phyloP scores from a whole-genome alignment of 2,113 vertebrate genomes.

The Odocoileus hemionus region DNA sequence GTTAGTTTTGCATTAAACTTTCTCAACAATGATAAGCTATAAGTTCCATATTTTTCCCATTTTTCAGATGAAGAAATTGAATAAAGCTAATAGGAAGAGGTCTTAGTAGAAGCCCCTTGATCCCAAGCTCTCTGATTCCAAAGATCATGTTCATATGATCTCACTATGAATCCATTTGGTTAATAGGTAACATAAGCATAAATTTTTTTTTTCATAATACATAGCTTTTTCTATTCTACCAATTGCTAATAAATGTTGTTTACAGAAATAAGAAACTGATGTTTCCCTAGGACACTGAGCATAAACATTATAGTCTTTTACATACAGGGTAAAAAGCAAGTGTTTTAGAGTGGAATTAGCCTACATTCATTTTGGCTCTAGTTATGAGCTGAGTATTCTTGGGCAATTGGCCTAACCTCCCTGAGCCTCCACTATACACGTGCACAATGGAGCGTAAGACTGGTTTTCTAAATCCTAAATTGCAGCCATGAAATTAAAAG shows the following conservation, averaged over 20 bases:
- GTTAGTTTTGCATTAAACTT: not conserved
- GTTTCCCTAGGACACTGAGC: not conserved
- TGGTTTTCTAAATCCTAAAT: not conserved
- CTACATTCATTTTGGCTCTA: not conserved
- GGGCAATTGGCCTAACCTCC: not conserved
- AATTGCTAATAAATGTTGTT: not conserved
- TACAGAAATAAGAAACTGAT: not conserved
- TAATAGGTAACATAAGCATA: not conserved
- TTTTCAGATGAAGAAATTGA: not conserved
- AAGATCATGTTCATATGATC: not conserved
- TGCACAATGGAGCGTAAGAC: fast-evolving
- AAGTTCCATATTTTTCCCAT: not conserved
- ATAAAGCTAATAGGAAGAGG: not conserved
- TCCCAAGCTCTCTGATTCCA: not conserved
- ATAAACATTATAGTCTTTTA: not conserved
- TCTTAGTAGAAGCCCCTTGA: not conserved
- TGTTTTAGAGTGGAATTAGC: not conserved
- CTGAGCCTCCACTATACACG: not conserved
- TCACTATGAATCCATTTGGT: not conserved
- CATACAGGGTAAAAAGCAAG: not conserved
- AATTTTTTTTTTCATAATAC: not conserved
- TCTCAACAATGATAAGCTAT: not conserved
- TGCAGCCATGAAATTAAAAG: not conserved
- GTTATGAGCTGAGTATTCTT: not conserved
- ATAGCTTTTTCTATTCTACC: not conserved